Base-by-base conservation (phyloP, 2,888 invertebrate species). In the Lutraria lutraria region DNA sequence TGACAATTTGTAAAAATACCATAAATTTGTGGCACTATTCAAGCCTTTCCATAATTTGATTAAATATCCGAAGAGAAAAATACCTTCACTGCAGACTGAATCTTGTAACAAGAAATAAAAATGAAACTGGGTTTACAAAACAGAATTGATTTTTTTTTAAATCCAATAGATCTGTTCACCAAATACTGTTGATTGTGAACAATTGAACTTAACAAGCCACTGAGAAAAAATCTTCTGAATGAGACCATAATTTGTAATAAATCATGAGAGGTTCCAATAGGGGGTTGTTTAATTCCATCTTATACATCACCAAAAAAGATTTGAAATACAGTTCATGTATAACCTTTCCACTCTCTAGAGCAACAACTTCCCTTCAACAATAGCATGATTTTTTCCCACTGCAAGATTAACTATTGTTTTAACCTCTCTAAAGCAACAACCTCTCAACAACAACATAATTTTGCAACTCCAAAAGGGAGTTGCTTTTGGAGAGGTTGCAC, bases 201-300 rank as follows among this genome's bases (percentile, higher is more conserved):
- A 68, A 25, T 68, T 25, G 25, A 68, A 8, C 25, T 12, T 68
- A 68, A 68, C 25, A 25, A 25, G 8, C 25, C 63, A 13, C n/a
- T n/a, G 25, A 68, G n/a, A 25, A 25, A 13, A 25, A 25, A 25
- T 68, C 63, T 68, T 68, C 25, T 0, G 25, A 68, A 6, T 68
- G 25, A 68, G 25, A 25, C 63, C 63, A 25, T 25, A 68, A 4
- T 68, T 68, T 68, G 63, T 68, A 13, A 68, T 68, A 68, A 68
- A 68, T 68, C 63, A 68, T 68, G 63, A 68, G 63, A 63, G 63
- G 63, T 25, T 21, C 63, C 63, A n/a, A 68, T 4, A 25, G 63
- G 63, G 63, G 13, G 6, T n/a, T 25, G 63, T 25, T 68, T 25
- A n/a, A 19, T 60, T 25, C 25, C 63, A 68, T 68, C 13, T 13